phyloP scores from a whole-genome alignment of 2,113 vertebrate species.

The Corythornis vintsioides region DNA sequence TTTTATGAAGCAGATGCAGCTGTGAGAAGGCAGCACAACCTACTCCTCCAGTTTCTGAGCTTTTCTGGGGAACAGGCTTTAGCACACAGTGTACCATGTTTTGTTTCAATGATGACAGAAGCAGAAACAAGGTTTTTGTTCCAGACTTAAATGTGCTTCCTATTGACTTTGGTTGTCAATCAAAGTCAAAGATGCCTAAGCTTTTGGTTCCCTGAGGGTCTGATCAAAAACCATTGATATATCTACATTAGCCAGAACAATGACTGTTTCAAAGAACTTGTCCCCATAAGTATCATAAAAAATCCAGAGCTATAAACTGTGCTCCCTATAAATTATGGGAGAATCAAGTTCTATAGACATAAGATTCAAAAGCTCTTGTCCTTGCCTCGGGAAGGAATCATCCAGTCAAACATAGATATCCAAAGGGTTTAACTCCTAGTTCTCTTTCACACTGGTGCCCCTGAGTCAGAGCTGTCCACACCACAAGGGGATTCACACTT shows the following conservation, averaged over 20 bases:
- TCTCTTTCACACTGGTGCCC: neutral
- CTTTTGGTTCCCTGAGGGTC: neutral
- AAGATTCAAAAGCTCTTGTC: neutral
- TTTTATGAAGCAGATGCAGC: neutral
- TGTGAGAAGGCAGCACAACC: neutral
- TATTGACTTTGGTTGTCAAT: conserved; percentile 10
- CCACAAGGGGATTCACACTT: neutral
- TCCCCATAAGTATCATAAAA: neutral
- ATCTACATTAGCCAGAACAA: neutral
- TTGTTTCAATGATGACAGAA: neutral
- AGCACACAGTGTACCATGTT: neutral
- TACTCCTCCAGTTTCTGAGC: neutral
- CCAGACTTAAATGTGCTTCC: neutral
- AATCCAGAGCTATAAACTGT: neutral
- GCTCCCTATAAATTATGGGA: neutral
- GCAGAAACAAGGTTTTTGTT: neutral
- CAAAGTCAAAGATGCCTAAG: neutral
- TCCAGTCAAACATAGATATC: neutral
- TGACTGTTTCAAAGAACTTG: neutral
- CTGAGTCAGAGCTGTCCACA: neutral
- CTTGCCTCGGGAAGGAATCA: neutral
- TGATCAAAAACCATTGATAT: neutral
- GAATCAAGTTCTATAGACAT: neutral
- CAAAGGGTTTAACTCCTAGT: neutral
- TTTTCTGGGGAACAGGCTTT: neutral